A percentile compares a stretch with the other conserved stretches of the same genome.
Evolutionary conservation across 2,888 invertebrate genomes (phyloP).

Genomic region (Oxystoma pomonae): DNA sequence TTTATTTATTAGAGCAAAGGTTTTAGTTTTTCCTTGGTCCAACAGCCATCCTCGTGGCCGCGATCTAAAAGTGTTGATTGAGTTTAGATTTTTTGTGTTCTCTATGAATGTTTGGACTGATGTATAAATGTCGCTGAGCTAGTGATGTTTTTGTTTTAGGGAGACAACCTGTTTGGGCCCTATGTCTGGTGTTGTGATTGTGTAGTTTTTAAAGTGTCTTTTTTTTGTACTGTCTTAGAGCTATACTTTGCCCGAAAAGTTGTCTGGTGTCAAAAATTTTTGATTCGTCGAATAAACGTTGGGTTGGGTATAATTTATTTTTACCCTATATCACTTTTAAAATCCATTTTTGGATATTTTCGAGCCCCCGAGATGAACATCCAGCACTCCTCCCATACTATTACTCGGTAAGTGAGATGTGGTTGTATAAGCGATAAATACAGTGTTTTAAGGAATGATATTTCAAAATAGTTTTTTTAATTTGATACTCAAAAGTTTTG

Average conservation of each 20-base stretch:
- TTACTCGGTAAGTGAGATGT: not conserved
- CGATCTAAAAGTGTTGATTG: not conserved
- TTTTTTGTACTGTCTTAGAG: not conserved
- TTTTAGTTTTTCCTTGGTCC: not conserved
- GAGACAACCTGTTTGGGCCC: not conserved
- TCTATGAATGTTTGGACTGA: not conserved
- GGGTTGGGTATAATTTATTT: not conserved
- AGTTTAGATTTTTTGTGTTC: slow-evolving; percentile 1
- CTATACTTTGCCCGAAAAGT: slow-evolving; percentile 1
- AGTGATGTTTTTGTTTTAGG: not conserved
- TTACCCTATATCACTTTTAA: slow-evolving; percentile 1
- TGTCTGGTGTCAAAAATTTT: not conserved
- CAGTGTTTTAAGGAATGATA: not conserved
- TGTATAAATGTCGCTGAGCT: not conserved
- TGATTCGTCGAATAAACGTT: not conserved
- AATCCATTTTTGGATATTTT: slow-evolving; percentile 1
- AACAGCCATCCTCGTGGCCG: not conserved
- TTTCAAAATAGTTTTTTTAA: slow-evolving; percentile 1
- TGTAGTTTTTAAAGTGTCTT: not conserved
- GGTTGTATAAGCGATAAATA: slow-evolving; percentile 3
- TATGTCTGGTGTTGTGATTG: slow-evolving; percentile 1
- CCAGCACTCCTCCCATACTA: slow-evolving; percentile 2
- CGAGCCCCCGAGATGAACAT: not conserved
- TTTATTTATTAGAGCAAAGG: not conserved
- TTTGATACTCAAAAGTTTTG: not conserved